Percentiles rank a stretch among this genome's conserved stretches.
phyloP scores from a whole-genome alignment of 2,888 invertebrate species.

The Lydus trimaculatus region DNA sequence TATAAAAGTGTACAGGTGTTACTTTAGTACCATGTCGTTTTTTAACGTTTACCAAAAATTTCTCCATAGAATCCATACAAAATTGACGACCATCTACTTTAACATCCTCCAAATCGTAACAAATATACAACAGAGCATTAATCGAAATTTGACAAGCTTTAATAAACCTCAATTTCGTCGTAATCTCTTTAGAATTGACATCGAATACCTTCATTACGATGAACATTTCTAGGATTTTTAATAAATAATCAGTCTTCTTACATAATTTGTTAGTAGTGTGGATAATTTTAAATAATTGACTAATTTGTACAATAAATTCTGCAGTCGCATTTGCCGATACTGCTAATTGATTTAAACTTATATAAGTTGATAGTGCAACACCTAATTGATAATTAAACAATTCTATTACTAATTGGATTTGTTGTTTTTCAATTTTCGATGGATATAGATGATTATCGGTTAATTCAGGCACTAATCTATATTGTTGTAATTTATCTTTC shows the following conservation, averaged over 20 bases:
- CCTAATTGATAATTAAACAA: conserved; percentile 12
- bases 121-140: not conserved
- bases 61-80: not conserved
- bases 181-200: not conserved
- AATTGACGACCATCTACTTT: not conserved
- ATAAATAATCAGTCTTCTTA: not conserved
- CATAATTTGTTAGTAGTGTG: not conserved
- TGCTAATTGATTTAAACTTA: not conserved
- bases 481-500: conserved; percentile 15
- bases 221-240: not conserved
- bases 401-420: conserved; percentile 30
- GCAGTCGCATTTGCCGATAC: not conserved
- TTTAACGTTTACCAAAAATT: not conserved
- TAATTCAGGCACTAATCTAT: conserved; percentile 31
- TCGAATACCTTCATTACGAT: not conserved
- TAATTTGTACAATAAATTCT: conserved; percentile 19
- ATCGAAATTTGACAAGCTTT: not conserved
- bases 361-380: conserved; percentile 6
- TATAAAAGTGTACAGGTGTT: not conserved
- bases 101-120: not conserved
- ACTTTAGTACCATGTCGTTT: not conserved
- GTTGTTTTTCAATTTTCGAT: conserved; percentile 35
- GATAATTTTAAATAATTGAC: not conserved
- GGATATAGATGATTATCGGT: conserved; percentile 34
- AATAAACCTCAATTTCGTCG: not conserved